Base-by-base conservation (phyloP, 2,888 invertebrate species). In the Drosophila nigritarsus region DNA sequence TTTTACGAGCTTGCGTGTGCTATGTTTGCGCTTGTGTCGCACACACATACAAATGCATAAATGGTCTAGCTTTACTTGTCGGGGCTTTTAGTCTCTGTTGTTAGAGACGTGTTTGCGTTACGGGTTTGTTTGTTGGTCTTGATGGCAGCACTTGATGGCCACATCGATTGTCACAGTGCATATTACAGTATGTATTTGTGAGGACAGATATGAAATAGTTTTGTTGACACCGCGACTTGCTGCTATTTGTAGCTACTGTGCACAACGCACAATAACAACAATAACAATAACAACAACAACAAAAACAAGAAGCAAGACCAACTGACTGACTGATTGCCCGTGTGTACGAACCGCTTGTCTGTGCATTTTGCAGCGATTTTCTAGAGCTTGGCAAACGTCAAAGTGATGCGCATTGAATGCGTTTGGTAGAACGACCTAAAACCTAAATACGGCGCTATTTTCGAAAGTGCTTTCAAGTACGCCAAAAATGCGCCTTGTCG, bases 391-490 rank as follows among this genome's bases (percentile, higher is more conserved):
- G 81, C 81, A 80, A 76, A 80, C 82, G 83, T 84, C 83, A 84
- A 83, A 78, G 84, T 84, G 83, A 76, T 82, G 75, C 76, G 84
- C 80, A 72, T 78, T 84, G 84, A 84, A 84, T 84, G 82, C 78
- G 71, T 79, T 77, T 76, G 74, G 68, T 66, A 79, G 73, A 78
- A 77, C 84, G 84, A 84, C 86, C 86, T 82, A 86, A 86, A 86
- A 86, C 86, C 86, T 86, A 86, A 86, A 86, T 84, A 86, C 86
- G 80, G 84, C 80, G 81, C 78, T 84, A 84, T 84, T 84, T 84
- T 81, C 79, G 78, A 77, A 78, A 79, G 79, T 80, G 71, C 80
- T 78, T 80, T 80, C 81, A 80, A 80, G 80, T 78, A 80, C 80
- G 80, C 78, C 66, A 78, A 80, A 78, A 80, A 80, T 80, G 72